phyloP scores from a whole-genome alignment of 2,888 invertebrate species.

The Scaptomyza polygonia region DNA sequence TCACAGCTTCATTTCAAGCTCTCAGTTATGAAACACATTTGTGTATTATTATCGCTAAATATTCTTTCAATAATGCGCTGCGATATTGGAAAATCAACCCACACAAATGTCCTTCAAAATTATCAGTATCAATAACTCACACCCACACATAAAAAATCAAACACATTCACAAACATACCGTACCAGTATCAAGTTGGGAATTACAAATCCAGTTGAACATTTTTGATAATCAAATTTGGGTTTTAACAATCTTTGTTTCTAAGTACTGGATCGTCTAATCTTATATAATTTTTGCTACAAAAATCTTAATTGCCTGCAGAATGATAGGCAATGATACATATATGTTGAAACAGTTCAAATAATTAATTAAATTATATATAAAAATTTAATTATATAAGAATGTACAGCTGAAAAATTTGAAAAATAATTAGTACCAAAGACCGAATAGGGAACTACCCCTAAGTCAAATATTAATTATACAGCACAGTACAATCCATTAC shows the following conservation, averaged over 20 bases:
- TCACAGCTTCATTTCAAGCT: constrained; percentile 24
- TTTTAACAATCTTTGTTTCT: too few relatives aligned
- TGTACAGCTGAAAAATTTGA: neutral
- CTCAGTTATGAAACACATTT: constrained; percentile 15
- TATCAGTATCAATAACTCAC: constrained; percentile 68
- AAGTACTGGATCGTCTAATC: too few relatives aligned
- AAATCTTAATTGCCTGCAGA: too few relatives aligned
- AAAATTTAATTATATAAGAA: neutral
- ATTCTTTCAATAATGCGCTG: constrained; percentile 16
- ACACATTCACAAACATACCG: constrained; percentile 4
- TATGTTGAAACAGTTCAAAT: neutral
- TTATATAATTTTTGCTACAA: too few relatives aligned
- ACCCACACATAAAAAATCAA: constrained; percentile 13
- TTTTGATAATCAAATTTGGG: neutral
- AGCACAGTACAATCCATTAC: too few relatives aligned
- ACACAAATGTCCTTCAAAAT: constrained; percentile 73
- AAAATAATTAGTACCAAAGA: neutral
- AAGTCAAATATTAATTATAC: neutral
- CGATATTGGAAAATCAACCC: constrained; percentile 62
- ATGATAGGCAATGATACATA: too few relatives aligned
- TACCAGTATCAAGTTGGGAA: constrained; percentile 28
- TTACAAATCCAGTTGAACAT: constrained; percentile 47
- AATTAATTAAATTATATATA: neutral
- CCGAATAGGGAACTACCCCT: neutral
- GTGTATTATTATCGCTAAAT: constrained; percentile 31